Percentiles rank a stretch among this genome's conserved stretches.
phyloP scores from a whole-genome alignment of 2,888 invertebrate genomes.

The Tenthredo scrophulariae region DNA sequence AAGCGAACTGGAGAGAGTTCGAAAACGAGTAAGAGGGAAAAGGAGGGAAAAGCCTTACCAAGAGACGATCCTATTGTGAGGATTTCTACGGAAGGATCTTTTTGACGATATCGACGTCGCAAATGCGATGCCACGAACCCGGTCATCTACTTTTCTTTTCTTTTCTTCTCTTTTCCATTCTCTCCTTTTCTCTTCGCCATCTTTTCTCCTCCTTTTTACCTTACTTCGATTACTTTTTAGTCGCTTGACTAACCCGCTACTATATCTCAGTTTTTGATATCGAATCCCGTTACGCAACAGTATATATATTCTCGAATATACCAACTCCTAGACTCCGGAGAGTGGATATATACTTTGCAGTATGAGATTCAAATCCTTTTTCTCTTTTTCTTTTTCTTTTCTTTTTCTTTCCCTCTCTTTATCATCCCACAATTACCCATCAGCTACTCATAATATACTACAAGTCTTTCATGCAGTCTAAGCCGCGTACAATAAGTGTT shows the following conservation, averaged over 20 bases:
- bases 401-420: neutral
- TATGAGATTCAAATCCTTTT: conserved; percentile 13
- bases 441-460: neutral
- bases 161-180: conserved; percentile 11
- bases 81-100: conserved; percentile 46
- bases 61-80: conserved; percentile 49
- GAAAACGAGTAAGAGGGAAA: neutral
- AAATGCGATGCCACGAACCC: conserved; percentile 48
- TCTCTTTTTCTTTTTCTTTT: neutral
- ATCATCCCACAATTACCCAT: neutral
- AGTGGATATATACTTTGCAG: neutral
- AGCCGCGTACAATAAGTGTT: conserved; percentile 28
- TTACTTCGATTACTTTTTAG: conserved; percentile 48
- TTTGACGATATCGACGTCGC: conserved; percentile 50
- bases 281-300: conserved; percentile 33
- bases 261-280: conserved; percentile 42
- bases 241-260: conserved; percentile 35
- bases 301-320: neutral
- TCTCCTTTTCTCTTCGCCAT: conserved; percentile 4
- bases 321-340: neutral
- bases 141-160: conserved; percentile 11
- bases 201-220: conserved; percentile 24
- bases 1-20: neutral
- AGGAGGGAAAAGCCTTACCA: neutral
- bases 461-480: neutral